Conservation (phyloP, 2,113 vertebrate species). For the Albula goreensis region DNA sequence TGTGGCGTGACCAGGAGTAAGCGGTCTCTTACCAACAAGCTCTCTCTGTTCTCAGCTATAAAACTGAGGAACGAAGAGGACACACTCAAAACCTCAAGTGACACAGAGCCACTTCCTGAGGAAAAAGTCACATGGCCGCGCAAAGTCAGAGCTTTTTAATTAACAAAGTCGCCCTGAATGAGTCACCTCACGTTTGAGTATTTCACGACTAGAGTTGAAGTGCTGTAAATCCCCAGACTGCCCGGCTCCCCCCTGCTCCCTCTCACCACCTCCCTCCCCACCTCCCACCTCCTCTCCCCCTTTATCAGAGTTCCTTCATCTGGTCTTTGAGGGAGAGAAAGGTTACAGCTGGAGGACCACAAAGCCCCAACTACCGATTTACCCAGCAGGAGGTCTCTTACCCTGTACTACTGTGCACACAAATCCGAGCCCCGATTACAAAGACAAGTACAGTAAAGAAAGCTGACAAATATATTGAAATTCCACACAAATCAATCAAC, state of each 20-base stretch:
- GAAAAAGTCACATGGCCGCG: background rate
- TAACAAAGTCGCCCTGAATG: background rate
- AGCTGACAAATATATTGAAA: background rate
- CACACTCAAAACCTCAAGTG: no score
- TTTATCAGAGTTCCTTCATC: no score
- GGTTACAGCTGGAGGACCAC: constrained; percentile 5
- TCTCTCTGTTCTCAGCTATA: background rate
- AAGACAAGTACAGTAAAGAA: no score
- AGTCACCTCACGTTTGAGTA: background rate
- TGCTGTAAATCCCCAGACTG: background rate
- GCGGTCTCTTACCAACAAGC: background rate
- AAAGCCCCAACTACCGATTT: background rate
- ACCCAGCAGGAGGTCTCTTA: background rate
- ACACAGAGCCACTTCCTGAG: background rate
- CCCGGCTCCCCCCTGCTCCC: background rate
- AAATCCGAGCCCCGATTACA: background rate
- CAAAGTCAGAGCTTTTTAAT: background rate
- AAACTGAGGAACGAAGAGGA: background rate
- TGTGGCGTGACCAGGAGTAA: background rate
- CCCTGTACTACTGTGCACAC: background rate
- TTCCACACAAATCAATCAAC: background rate
- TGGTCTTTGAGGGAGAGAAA: background rate
- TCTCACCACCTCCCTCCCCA: background rate
- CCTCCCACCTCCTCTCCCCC: no score
- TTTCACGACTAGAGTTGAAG: background rate